Conservation (phyloP, 2,113 vertebrate genomes). For the Passer domesticus region DNA sequence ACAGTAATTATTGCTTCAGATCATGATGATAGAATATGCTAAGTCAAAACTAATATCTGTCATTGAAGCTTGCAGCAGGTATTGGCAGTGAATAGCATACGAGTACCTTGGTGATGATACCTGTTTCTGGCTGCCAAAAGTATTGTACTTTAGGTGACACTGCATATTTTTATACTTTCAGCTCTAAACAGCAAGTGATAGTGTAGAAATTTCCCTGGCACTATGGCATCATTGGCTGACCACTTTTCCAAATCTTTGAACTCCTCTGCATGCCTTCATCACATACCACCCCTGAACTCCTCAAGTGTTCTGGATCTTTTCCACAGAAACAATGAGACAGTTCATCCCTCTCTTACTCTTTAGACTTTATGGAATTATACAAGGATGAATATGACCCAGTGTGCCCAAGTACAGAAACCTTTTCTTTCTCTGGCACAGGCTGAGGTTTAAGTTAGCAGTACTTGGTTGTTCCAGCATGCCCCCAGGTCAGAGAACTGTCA, state of each 20-base stretch:
- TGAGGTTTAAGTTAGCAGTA: constrained; percentile 40
- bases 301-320: neutral
- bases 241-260: neutral
- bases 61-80: neutral
- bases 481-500: constrained; percentile 7
- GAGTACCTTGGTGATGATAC: neutral
- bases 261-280: neutral
- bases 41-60: neutral
- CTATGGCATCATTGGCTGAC: neutral
- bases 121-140: neutral
- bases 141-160: neutral
- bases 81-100: neutral
- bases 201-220: accelerated
- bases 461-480: neutral
- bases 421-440: constrained; percentile 16
- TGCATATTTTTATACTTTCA: neutral
- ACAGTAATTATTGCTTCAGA: constrained; percentile 15
- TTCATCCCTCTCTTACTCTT: constrained; percentile 1
- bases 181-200: neutral
- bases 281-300: neutral
- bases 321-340: constrained; percentile 12
- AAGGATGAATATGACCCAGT: constrained; percentile 16
- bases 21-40: neutral
- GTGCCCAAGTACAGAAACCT: constrained; percentile 24
- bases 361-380: neutral